phyloP scores from a whole-genome alignment of 2,113 vertebrate species.

The Turdus rufiventris region DNA sequence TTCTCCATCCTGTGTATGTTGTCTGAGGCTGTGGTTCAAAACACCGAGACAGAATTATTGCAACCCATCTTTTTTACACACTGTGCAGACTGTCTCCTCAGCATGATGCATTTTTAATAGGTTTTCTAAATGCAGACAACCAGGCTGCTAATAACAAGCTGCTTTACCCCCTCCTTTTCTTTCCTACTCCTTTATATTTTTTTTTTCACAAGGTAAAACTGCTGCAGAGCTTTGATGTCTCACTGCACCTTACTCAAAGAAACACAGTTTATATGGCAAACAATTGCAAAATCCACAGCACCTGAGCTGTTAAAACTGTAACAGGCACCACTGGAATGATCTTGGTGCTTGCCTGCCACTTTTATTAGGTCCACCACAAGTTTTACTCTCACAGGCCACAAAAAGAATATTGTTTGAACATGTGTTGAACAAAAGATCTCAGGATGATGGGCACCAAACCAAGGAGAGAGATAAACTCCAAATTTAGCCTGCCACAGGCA shows the following conservation, averaged over 20 bases:
- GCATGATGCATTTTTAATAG: constrained; percentile 66
- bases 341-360: background rate
- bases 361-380: background rate
- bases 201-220: constrained; percentile 19
- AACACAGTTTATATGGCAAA: background rate
- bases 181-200: background rate
- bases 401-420: background rate
- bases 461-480: background rate
- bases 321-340: background rate
- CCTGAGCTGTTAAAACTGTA: background rate
- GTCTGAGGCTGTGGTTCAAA: constrained; percentile 68
- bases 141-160: constrained; percentile 60
- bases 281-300: background rate
- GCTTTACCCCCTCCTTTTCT: background rate
- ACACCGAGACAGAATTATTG: constrained; percentile 73
- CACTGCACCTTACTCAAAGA: constrained; percentile 2
- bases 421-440: background rate
- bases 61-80: constrained; percentile 59
- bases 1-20: constrained; percentile 47
- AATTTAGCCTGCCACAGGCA: background rate
- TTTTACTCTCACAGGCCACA: background rate
- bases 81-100: constrained; percentile 65
- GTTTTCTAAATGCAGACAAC: constrained; percentile 61
- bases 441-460: constrained; percentile 4
- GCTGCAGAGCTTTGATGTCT: constrained; percentile 24